These are phyloP conservation scores for Coracopsis vasa DNA, from an alignment of 2,113 vertebrate species.

Conservation along the genomic window DNA sequence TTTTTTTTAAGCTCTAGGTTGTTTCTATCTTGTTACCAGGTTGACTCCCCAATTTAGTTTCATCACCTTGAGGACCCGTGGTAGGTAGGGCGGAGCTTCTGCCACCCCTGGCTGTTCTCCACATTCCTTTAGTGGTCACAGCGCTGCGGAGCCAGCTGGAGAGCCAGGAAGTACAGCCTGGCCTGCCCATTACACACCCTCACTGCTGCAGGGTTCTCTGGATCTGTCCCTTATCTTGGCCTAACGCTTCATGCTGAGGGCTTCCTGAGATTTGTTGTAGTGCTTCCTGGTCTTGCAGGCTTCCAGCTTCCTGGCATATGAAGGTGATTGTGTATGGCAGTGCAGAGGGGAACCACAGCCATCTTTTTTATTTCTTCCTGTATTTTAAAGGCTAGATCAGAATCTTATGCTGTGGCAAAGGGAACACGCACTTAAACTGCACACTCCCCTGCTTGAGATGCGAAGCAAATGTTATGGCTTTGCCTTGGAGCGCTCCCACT, in stretches of 20 bases:
- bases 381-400: background rate
- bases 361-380: background rate
- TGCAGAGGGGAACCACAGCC: background rate
- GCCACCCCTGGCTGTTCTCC: background rate
- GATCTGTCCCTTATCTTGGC: background rate
- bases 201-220: background rate
- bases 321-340: background rate
- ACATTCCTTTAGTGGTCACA: background rate
- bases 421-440: background rate
- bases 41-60: background rate
- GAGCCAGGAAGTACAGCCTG: background rate
- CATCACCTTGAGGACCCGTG: background rate
- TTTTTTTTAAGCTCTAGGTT: background rate
- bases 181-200: background rate
- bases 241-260: background rate
- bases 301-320: background rate
- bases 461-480: background rate
- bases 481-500: background rate
- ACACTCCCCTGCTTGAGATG: rapidly evolving
- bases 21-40: background rate
- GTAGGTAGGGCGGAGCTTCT: background rate
- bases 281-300: background rate
- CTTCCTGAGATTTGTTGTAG: background rate
- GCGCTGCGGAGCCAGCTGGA: background rate
- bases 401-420: rapidly evolving